A percentile compares a stretch with the other conserved stretches of the same genome.
Evolutionary conservation across 2,113 vertebrate genomes (phyloP).

Genomic region (Leiothrix lutea): DNA sequence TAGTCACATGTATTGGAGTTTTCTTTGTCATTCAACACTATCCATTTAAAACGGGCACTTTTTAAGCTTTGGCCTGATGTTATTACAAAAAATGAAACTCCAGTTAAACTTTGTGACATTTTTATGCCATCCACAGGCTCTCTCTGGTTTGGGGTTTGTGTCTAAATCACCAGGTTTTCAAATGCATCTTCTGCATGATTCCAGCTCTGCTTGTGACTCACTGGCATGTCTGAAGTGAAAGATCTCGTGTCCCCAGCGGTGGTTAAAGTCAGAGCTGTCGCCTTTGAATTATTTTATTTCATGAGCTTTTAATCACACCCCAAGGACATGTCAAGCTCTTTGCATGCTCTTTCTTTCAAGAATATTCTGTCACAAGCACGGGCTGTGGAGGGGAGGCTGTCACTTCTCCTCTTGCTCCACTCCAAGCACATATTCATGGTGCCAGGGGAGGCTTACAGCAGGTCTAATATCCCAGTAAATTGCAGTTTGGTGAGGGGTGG

Average conservation of each 20-base stretch:
- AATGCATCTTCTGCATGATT: neutral
- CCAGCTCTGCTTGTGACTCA: neutral
- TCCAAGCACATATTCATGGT: neutral
- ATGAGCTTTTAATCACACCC: slow-evolving; percentile 11
- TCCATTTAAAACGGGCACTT: neutral
- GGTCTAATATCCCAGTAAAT: neutral
- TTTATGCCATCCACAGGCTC: neutral
- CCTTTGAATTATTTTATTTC: slow-evolving; percentile 14
- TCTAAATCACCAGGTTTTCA: neutral
- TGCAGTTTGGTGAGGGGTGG: neutral
- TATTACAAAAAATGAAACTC: neutral
- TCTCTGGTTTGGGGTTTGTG: neutral
- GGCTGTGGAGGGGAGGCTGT: neutral
- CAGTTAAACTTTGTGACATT: neutral
- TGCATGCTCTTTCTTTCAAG: neutral
- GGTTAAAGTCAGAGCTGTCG: slow-evolving; percentile 10
- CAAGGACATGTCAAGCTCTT: neutral
- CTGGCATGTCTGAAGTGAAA: neutral
- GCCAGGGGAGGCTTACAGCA: neutral
- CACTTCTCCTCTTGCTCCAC: neutral
- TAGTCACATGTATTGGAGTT: neutral
- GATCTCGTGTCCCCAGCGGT: neutral
- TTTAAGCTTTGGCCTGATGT: neutral
- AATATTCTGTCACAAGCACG: neutral
- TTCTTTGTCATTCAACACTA: neutral